Evolutionary conservation across 2,113 vertebrate species (phyloP).

Genomic region (Centrocercus urophasianus): DNA sequence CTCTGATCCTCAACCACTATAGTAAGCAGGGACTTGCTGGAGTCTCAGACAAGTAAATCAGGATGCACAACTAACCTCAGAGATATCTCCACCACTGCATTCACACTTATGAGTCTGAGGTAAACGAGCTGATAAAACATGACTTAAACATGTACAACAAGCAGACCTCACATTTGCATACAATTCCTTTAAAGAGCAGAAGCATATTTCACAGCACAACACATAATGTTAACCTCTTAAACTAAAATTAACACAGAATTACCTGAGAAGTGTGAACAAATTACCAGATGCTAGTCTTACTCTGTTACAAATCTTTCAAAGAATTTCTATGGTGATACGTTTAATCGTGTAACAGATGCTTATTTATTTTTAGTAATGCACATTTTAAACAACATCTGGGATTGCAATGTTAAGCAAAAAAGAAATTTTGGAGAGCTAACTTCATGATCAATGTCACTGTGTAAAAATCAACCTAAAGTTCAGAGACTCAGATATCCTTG

Average conservation of each 20-base stretch:
- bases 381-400: slow-evolving; percentile 17
- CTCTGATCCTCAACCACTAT: neutral
- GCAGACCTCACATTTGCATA: neutral
- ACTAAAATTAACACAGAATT: neutral
- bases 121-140: neutral
- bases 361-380: neutral
- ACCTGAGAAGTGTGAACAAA: neutral
- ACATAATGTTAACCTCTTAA: neutral
- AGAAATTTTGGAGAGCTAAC: neutral
- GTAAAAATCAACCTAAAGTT: neutral
- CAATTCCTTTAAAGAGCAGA: neutral
- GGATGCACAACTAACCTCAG: neutral
- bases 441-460: neutral
- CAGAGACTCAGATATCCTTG: neutral
- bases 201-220: neutral
- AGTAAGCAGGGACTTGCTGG: neutral
- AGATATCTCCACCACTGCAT: neutral
- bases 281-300: neutral
- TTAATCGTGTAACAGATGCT: slow-evolving; percentile 3
- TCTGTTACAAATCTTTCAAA: neutral
- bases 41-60: neutral
- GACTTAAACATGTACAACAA: neutral
- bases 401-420: neutral
- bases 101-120: neutral
- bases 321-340: neutral